Conservation (phyloP, 2,797 vertebrate genomes). For the Crenichthys baileyi region DNA sequence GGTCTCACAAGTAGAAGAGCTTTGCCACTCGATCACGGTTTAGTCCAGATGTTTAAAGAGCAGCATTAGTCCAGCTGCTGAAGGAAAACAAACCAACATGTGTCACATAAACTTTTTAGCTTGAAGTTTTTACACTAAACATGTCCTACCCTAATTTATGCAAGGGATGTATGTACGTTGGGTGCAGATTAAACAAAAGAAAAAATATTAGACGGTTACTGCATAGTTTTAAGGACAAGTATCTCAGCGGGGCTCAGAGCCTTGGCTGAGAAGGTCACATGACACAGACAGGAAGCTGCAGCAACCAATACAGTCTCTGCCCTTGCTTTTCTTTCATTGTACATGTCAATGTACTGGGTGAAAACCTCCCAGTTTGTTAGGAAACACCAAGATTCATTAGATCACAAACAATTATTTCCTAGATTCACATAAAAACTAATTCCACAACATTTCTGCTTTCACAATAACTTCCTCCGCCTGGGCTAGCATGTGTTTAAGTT, state of each 20-base stretch:
- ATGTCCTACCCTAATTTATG: neutral
- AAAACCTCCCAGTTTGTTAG: neutral
- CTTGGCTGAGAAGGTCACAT: neutral
- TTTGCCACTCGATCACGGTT: conserved; percentile 29
- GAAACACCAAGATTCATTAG: neutral
- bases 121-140: neutral
- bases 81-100: conserved; percentile 13
- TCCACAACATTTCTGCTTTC: neutral
- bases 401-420: neutral
- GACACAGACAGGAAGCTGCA: neutral
- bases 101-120: neutral
- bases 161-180: neutral
- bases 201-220: neutral
- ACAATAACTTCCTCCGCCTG: neutral
- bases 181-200: neutral
- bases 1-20: conserved; percentile 22
- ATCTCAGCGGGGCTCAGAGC: too few species aligned
- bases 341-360: neutral
- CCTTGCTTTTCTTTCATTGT: neutral
- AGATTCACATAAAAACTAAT: neutral
- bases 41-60: conserved; percentile 39
- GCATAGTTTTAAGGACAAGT: neutral
- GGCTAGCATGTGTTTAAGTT: neutral
- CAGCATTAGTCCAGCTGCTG: conserved; percentile 52
- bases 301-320: neutral